A percentile compares a stretch with the other conserved stretches of the same genome.
Evolutionary conservation across 2,113 vertebrate species (phyloP).

Genomic region (Gambusia holbrooki): DNA sequence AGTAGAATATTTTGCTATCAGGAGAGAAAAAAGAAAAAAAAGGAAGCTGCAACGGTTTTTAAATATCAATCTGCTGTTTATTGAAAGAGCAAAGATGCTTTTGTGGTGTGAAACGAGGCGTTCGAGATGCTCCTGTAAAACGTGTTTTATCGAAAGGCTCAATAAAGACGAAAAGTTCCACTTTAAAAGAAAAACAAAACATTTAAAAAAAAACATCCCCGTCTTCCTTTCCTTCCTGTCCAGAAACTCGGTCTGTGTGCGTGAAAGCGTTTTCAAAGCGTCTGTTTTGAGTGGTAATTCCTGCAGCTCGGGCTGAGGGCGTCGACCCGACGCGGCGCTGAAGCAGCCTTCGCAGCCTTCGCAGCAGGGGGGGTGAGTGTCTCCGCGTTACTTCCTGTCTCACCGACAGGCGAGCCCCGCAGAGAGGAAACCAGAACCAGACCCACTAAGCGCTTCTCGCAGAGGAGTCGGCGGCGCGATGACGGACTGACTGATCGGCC

Average conservation of each 20-base stretch:
- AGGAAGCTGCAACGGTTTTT: background rate
- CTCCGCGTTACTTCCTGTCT: slow-evolving; percentile 64
- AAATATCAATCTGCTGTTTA: slow-evolving; percentile 17
- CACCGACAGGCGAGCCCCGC: slow-evolving; percentile 18
- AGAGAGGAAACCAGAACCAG: slow-evolving; percentile 68
- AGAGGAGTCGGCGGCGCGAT: background rate
- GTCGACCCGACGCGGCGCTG: slow-evolving; percentile 18
- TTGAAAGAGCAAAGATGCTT: background rate
- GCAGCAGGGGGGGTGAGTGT: slow-evolving; percentile 4
- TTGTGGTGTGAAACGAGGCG: background rate
- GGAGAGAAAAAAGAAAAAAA: background rate
- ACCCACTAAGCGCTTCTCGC: slow-evolving; percentile 4
- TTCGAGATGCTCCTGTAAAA: background rate
- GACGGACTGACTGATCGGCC: slow-evolving; percentile 17
- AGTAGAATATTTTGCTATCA: slow-evolving; percentile 6
- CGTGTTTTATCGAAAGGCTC: slow-evolving; percentile 64
- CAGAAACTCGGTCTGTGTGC: background rate
- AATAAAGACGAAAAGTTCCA: slow-evolving; percentile 59
- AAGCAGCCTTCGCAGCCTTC: slow-evolving; percentile 2
- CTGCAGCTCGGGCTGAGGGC: slow-evolving; percentile 6
- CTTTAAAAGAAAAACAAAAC: too few species aligned
- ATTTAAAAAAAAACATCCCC: slow-evolving; percentile 16
- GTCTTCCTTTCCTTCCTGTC: slow-evolving; percentile 56
- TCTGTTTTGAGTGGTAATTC: background rate
- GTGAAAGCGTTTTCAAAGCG: slow-evolving; percentile 14